phyloP scores from a whole-genome alignment of 1,140 invertebrate species.

The Scylla paramamosain region DNA sequence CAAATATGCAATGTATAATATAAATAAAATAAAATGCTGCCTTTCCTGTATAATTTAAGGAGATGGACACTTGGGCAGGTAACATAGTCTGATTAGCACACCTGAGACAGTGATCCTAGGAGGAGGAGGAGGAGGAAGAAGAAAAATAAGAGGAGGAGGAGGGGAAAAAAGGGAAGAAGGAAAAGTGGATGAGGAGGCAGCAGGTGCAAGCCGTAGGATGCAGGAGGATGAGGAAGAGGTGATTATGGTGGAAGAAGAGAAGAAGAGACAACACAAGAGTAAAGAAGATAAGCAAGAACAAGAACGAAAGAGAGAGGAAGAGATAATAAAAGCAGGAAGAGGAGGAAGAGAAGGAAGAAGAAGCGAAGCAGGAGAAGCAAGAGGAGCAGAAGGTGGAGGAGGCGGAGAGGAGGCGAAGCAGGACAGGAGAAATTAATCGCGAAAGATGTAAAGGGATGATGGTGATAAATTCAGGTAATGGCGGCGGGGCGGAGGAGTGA shows the following conservation, averaged over 20 bases:
- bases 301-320: not conserved
- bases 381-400: not conserved
- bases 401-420: not conserved
- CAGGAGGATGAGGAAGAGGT: not conserved
- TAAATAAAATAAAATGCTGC: not conserved
- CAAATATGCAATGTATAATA: too few species aligned
- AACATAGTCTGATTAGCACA: not conserved
- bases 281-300: not conserved
- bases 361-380: not conserved
- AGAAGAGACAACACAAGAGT: not conserved
- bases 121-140: not conserved
- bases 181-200: not conserved
- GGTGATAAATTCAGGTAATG: not conserved
- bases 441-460: constrained; percentile 11
- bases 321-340: not conserved
- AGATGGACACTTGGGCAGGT: not conserved
- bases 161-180: not conserved
- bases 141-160: not conserved
- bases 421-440: constrained; percentile 12
- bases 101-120: not conserved
- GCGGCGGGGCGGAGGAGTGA: not conserved
- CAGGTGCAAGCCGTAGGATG: not conserved
- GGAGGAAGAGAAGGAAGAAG: not conserved
- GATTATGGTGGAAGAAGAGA: not conserved
- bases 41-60: not conserved